Evolutionary conservation across 1,140 invertebrate genomes (phyloP).

Genomic region (Drosophila elegans): DNA sequence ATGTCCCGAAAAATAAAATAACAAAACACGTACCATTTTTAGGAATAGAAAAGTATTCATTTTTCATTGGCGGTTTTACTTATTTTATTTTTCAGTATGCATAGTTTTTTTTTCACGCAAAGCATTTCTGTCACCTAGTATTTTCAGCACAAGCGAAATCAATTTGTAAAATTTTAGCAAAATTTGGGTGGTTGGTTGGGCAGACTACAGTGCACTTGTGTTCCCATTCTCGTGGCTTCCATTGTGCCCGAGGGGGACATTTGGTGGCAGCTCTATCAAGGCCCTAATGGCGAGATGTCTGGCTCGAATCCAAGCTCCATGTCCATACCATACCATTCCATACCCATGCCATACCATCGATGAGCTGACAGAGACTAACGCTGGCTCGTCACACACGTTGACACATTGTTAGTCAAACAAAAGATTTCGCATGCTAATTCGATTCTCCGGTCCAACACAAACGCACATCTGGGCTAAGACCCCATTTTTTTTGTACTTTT

Average conservation of each 20-base stretch:
- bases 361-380: constrained; percentile 73
- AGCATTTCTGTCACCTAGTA: neutral
- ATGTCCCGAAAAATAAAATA: too few relatives aligned
- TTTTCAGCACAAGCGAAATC: constrained; percentile 23
- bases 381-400: constrained; percentile 78
- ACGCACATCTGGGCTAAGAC: constrained; percentile 48
- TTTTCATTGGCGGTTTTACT: too few relatives aligned
- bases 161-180: constrained; percentile 41
- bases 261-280: constrained; percentile 18
- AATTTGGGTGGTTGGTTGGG: neutral
- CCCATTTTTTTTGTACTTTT: constrained; percentile 22
- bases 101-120: neutral
- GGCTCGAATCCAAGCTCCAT: constrained; percentile 20
- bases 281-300: constrained; percentile 31
- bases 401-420: constrained; percentile 84
- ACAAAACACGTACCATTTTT: too few relatives aligned
- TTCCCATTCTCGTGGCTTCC: constrained; percentile 23
- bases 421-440: constrained; percentile 83
- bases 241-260: constrained; percentile 12
- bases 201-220: neutral
- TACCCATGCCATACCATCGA: constrained; percentile 19
- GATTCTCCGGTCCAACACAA: constrained; percentile 60
- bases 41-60: too few relatives aligned
- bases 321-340: neutral
- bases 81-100: neutral